phyloP scores from a whole-genome alignment of 2,888 invertebrate genomes.

The Malthinus seriepunctatus region DNA sequence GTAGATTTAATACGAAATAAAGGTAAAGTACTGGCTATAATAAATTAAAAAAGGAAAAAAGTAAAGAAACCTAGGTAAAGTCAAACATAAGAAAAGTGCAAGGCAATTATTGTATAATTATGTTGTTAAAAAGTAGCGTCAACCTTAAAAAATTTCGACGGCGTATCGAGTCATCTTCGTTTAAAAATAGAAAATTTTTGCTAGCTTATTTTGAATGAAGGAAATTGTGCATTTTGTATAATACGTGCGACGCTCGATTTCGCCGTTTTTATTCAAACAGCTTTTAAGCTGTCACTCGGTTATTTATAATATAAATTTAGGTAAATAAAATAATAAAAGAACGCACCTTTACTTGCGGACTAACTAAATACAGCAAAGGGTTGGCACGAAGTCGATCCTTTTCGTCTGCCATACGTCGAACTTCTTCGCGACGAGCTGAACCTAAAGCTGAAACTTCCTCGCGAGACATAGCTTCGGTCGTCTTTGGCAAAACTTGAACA shows the following conservation, averaged over 20 bases:
- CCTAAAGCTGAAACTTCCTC: constrained; percentile 95
- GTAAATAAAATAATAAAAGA: neutral
- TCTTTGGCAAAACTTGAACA: constrained; percentile 81
- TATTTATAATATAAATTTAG: constrained; percentile 1
- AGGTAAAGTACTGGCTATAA: constrained; percentile 18
- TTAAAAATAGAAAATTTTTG: constrained; percentile 9
- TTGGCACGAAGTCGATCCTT: constrained; percentile 91
- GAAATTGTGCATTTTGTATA: neutral
- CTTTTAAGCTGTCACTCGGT: constrained; percentile 25
- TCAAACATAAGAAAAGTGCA: constrained; percentile 48
- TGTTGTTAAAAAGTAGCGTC: constrained; percentile 23
- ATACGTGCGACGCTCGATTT: constrained; percentile 10
- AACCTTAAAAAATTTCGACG: constrained; percentile 19
- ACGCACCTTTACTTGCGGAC: constrained; percentile 95
- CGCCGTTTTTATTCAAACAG: constrained; percentile 17
- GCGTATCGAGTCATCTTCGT: constrained; percentile 17
- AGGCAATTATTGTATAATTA: constrained; percentile 34
- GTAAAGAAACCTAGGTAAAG: constrained; percentile 48
- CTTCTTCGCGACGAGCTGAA: constrained; percentile 91
- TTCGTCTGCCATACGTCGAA: constrained; percentile 88
- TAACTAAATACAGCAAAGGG: constrained; percentile 93
- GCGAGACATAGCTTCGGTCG: constrained; percentile 84
- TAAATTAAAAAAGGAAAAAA: constrained; percentile 17
- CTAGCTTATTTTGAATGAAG: constrained; percentile 9
- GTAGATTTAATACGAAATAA: constrained; percentile 8